Conservation (phyloP, 2,113 vertebrate species). For the Mastomys coucha region DNA sequence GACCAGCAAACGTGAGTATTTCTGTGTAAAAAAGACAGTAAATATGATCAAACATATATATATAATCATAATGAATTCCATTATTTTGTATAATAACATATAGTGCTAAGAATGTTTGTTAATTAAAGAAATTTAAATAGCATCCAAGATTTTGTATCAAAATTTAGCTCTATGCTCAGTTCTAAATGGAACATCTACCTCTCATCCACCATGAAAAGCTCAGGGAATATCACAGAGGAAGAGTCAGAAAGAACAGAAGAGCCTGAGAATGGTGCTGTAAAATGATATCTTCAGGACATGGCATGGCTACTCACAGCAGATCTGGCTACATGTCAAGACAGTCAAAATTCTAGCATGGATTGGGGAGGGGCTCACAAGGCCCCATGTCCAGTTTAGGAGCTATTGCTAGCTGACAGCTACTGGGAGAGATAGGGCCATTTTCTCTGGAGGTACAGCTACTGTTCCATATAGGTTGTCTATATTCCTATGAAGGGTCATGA, state of each 20-base stretch:
- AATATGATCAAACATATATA: background rate
- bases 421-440: background rate
- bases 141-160: background rate
- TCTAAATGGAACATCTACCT: background rate
- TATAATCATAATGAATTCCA: background rate
- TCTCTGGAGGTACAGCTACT: background rate
- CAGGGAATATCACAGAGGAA: background rate
- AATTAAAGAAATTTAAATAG: conserved; percentile 33
- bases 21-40: background rate
- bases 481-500: background rate
- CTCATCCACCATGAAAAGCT: background rate
- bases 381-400: background rate
- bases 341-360: background rate
- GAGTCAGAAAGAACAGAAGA: background rate
- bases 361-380: background rate
- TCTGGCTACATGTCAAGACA: background rate
- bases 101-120: background rate
- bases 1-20: background rate
- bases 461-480: background rate
- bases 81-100: background rate
- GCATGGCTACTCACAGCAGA: background rate
- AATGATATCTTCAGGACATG: background rate
- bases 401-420: background rate
- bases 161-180: background rate
- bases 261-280: background rate